These are phyloP conservation scores for Gymnoscopelus braueri DNA, from an alignment of 2,797 vertebrate genomes.

Conservation along the genomic window DNA sequence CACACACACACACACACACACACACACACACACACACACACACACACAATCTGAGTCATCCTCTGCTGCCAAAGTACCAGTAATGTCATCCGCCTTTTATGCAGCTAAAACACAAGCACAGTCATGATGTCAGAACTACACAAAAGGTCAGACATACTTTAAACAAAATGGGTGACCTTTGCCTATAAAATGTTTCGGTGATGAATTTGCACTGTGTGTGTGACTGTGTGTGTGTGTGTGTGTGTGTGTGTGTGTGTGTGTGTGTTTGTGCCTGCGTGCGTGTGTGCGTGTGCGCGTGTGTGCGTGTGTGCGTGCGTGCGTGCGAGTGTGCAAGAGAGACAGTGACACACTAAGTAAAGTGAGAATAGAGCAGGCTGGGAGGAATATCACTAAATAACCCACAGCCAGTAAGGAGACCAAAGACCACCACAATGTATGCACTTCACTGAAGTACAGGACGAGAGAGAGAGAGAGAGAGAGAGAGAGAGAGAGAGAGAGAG, in stretches of 20 bases:
- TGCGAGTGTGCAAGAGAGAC: not conserved
- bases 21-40: not conserved
- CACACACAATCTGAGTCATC: constrained; percentile 18
- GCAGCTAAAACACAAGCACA: constrained; percentile 34
- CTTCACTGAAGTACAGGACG: constrained; percentile 9
- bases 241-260: not conserved
- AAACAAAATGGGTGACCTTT: constrained; percentile 51
- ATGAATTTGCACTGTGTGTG: not conserved
- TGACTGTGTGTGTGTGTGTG: not conserved
- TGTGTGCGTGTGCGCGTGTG: not conserved
- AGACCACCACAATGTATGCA: constrained; percentile 45
- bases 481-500: no score
- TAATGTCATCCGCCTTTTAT: constrained; percentile 48
- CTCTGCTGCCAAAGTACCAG: constrained; percentile 25
- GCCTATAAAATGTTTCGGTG: constrained; percentile 5
- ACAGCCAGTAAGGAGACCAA: constrained; percentile 40
- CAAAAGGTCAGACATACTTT: constrained; percentile 48
- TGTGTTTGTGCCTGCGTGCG: not conserved
- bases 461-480: constrained; percentile 9
- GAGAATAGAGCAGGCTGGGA: constrained; percentile 8
- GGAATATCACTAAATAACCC: constrained; percentile 39
- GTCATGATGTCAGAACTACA: constrained; percentile 4
- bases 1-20: not conserved
- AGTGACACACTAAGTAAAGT: constrained; percentile 12
- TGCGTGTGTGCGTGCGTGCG: not conserved